phyloP scores from a whole-genome alignment of 2,888 invertebrate genomes.

The Eudemis profundana region DNA sequence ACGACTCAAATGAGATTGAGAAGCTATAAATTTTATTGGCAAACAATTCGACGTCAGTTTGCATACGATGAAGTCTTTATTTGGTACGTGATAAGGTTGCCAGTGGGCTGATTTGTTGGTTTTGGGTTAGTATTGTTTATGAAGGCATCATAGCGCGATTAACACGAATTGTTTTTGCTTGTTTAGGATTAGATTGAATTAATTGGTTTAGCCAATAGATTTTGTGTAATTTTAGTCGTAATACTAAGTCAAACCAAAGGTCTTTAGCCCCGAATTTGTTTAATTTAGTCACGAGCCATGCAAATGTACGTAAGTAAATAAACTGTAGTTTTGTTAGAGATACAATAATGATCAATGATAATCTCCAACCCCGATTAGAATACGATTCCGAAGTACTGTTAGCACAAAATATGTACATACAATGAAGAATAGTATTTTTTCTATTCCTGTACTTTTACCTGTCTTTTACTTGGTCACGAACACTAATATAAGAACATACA shows the following conservation, averaged over 20 bases:
- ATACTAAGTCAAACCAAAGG: neutral
- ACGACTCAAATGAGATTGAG: conserved; percentile 18
- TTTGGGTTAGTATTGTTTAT: neutral
- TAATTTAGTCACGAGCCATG: too few species aligned
- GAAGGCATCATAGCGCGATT: conserved; percentile 16
- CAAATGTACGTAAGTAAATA: too few species aligned
- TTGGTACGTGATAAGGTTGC: neutral
- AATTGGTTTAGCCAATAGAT: neutral
- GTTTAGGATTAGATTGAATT: neutral
- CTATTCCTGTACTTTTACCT: too few species aligned
- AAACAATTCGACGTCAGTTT: conserved; percentile 5
- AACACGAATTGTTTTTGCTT: conserved; percentile 1
- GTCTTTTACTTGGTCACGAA: too few species aligned
- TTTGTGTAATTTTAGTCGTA: neutral
- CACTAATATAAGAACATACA: too few species aligned
- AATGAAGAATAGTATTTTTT: too few species aligned
- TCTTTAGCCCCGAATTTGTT: too few species aligned
- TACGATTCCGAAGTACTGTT: too few species aligned
- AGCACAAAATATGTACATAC: too few species aligned
- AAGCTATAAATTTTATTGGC: conserved; percentile 12
- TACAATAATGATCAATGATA: too few species aligned
- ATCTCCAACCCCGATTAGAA: too few species aligned
- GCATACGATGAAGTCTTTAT: conserved; percentile 3
- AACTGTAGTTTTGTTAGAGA: too few species aligned
- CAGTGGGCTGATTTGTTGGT: neutral